Base-by-base conservation (phyloP, 2,888 invertebrate species). In the Noctua fimbriata region DNA sequence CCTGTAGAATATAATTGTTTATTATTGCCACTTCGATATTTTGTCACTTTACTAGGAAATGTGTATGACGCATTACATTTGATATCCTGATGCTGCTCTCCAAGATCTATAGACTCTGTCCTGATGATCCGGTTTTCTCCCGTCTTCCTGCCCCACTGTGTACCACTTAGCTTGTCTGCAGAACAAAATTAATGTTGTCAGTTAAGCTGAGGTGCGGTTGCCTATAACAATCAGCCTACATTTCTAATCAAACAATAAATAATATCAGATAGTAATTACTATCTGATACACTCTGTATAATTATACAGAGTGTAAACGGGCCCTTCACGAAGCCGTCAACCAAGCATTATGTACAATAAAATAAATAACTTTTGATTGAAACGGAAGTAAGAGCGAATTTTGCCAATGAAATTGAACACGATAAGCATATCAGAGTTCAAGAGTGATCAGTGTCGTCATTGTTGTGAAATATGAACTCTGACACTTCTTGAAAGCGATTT, bases 131-230 rank as follows among this genome's bases (percentile, higher is more conserved):
- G n/a, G 67, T 83, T 76, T 18, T 79, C 80, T 36, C 80, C 76
- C 5, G 73, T 76, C 73, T 84, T 84, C 49, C 83, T 79, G 66
- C 80, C 79, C 79, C 83, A 83, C 16, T 67, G 58, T 49, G 21
- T 32, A 41, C 79, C 49, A 18, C 12, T 41, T 16, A 79, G 21
- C 49, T 49, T 67, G 21, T 41, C 83, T 83, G 73, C 10, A 65
- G 21, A 78, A 78, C 1, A 49, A 73, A 55, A 81, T 36, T 36
- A 36, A 28, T 36, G 36, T 58, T 58, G 1, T 36, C 1, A 79
- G 49, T 69, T 36, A 21, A 44, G 16, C 16, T 7, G 5, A 69
- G 18, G 7, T 63, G 36, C 2, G 6, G 24, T 28, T 21, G 4
- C 21, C 1, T 47, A 52, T 7, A 65, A 5, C n/a, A 67, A 18